A percentile compares a stretch with the other conserved stretches of the same genome.
Conservation (phyloP, 2,888 invertebrate species). For the Plutella xylostella region DNA sequence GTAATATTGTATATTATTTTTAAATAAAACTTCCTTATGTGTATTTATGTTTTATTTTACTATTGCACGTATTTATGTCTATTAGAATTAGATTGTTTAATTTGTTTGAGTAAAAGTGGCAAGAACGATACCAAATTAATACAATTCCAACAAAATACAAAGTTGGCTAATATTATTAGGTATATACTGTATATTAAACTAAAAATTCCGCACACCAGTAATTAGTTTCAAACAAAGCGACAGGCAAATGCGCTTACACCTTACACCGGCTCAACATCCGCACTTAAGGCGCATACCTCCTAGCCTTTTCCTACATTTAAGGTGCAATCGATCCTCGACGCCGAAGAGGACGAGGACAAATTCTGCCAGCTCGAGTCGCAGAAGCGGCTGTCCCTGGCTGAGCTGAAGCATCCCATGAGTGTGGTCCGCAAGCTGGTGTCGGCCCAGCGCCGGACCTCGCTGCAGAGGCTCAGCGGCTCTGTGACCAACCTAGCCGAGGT, state of each 20-base stretch:
- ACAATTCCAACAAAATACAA: too few species aligned
- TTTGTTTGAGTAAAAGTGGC: too few species aligned
- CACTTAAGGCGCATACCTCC: too few species aligned
- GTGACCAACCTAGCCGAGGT: slow-evolving; percentile 66
- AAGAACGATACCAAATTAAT: too few species aligned
- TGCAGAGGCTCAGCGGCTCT: slow-evolving; percentile 61
- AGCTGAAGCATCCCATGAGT: slow-evolving; percentile 54
- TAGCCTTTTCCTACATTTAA: slow-evolving; percentile 44
- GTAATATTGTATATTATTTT: slow-evolving; percentile 8
- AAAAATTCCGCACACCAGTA: too few species aligned
- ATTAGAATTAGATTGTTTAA: neutral
- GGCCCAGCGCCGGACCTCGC: slow-evolving; percentile 56
- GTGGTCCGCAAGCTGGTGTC: slow-evolving; percentile 66
- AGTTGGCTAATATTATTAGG: too few species aligned
- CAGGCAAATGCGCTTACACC: too few species aligned
- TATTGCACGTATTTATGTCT: slow-evolving; percentile 2
- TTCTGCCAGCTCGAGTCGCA: neutral
- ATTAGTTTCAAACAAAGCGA: too few species aligned
- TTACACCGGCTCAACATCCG: too few species aligned
- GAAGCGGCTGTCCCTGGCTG: slow-evolving; percentile 40
- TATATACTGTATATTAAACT: too few species aligned
- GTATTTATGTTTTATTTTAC: slow-evolving; percentile 14
- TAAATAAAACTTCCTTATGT: slow-evolving; percentile 9
- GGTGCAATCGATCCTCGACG: slow-evolving; percentile 52
- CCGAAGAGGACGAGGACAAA: slow-evolving; percentile 33